phyloP scores from a whole-genome alignment of 2,888 invertebrate species.

The Brenthis ino region DNA sequence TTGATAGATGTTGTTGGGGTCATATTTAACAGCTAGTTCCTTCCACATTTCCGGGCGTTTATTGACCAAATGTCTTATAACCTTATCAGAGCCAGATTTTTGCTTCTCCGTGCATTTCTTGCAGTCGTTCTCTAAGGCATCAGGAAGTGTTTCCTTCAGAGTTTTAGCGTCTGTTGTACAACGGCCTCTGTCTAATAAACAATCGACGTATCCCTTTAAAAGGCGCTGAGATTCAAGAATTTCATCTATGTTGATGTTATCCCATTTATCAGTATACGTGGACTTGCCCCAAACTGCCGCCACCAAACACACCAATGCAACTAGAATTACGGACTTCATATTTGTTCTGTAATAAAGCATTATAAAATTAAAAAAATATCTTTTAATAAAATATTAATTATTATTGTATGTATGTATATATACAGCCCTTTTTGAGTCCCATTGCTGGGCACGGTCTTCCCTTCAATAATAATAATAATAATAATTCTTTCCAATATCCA shows the following conservation, averaged over 20 bases:
- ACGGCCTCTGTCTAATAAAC: constrained; percentile 84
- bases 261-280: constrained; percentile 86
- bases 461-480: too few relatives aligned
- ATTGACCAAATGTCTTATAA: constrained; percentile 85
- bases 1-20: constrained; percentile 86
- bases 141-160: constrained; percentile 84
- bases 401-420: too few relatives aligned
- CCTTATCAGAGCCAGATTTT: constrained; percentile 81
- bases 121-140: constrained; percentile 87
- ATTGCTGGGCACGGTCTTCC: too few relatives aligned
- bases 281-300: constrained; percentile 60
- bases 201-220: constrained; percentile 86
- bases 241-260: constrained; percentile 86
- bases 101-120: constrained; percentile 86
- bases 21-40: constrained; percentile 85
- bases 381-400: neutral
- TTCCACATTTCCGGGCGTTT: constrained; percentile 86
- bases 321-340: constrained; percentile 70
- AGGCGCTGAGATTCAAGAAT: constrained; percentile 85
- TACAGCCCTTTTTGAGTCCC: too few relatives aligned
- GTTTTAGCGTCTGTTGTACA: constrained; percentile 87
- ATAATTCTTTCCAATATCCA: too few relatives aligned
- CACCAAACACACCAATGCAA: constrained; percentile 61
- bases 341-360: constrained; percentile 50
- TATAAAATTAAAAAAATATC: constrained; percentile 7